Evolutionary conservation across 2,888 invertebrate species (phyloP), one percentile per base, ranked within the genome.

Genomic region (Acleris holmiana): DNA sequence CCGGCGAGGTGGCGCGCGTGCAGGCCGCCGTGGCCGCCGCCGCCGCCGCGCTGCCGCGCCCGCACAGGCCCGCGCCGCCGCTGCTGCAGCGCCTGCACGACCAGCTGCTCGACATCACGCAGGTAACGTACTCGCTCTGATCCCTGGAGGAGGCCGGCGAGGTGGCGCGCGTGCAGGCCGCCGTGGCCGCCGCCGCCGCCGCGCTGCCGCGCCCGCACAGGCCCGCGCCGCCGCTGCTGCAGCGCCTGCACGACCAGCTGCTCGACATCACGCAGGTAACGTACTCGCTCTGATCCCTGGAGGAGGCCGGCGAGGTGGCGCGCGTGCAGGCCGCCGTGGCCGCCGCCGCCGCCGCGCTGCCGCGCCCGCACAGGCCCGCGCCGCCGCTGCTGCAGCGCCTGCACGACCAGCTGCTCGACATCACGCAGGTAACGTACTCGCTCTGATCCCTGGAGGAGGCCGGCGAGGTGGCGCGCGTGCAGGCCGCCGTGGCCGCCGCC

Each of bases 1-100:
- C 97, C 85, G 95, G 96, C 81, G 98, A 99, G 91, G 98, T 99
- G 69, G 97, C 97, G 19, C 94, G 96, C 73, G 96, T 98, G 67
- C 98, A 97, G 83, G 95, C 96, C 74, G 94, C 95, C 13, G 93
- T 98, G 69, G 91, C 92, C 35, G 78, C 91, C 67, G 84, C 84
- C 64, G 83, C 79, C 61, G 76, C 69, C 77, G 89, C 85, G 41
- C 79, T 83, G 74, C 84, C 84, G 70, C 89, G 80, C 50, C 93
- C 94, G 69, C 93, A 93, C 68, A 93, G 96, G 57, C 94, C 94
- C 66, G 94, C 96, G 46, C 90, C 87, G 60, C 94, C 94, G 76
- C 96, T 95, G 13, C 92, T 96, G 70, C 91, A 93, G 61, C 94
- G 95, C 49, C 93, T 99, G 19, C 97, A 99, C 85, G 95, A 95